Evolutionary conservation across 1,140 invertebrate species (phyloP), one percentile per base, ranked within the genome.

Genomic region (Pogonomyrmex californicus): DNA sequence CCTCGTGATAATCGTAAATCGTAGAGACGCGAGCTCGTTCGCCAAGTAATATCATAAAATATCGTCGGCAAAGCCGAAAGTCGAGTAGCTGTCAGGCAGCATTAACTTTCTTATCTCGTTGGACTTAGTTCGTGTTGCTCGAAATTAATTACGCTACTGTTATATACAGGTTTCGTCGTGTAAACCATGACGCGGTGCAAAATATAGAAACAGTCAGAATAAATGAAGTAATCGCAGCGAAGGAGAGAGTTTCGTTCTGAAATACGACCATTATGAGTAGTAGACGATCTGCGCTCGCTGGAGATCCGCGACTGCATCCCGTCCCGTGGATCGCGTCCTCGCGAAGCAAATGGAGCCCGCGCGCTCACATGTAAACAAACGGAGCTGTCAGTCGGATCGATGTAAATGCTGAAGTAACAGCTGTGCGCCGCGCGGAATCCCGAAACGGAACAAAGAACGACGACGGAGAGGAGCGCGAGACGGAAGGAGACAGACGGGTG

Each of bases 321-420:
- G 60, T 63, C n/a, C n/a, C 62, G 36, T 23, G n/a, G 5, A 58
- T 44, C 33, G 41, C 33, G 38, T 41, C 23, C n/a, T 56, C 65
- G 65, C 54, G 41, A 47, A 12, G 33, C 54, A 14, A 73, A 60
- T 47, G 41, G 54, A 38, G 23, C 75, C 51, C 44, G 51, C 71
- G 79, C 38, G 75, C 75, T 68, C 81, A 33, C 47, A 77, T 78
- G 82, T 78, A 77, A 78, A 85, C 82, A 85, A 78, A 77, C 82
- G 87, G 92, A 89, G 73, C 85, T 91, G 86, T 88, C 76, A 87
- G 71, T 62, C 68, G 78, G 92, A 94, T 94, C 92, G 91, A 94
- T 94, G 91, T 92, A 93, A 94, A 93, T 92, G 92, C 92, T 93
- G 89, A 92, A 92, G 88, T 91, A 93, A 94, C 93, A 94, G 93